phyloP scores from a whole-genome alignment of 2,113 vertebrate species.

The Dromas ardeola region DNA sequence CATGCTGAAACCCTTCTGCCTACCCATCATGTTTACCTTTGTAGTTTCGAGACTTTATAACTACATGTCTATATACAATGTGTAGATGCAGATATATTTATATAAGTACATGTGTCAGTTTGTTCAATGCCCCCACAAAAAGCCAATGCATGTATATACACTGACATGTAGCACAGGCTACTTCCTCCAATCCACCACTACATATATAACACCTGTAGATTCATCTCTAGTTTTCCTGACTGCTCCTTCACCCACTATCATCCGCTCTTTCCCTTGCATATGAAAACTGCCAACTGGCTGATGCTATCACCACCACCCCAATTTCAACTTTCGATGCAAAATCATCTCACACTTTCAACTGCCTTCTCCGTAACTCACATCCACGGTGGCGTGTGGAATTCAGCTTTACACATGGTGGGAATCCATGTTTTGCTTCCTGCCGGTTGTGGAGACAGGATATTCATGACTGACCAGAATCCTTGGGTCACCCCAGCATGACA shows the following conservation, averaged over 20 bases:
- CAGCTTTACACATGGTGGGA: neutral
- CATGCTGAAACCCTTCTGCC: neutral
- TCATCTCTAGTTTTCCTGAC: neutral
- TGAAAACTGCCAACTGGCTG: neutral
- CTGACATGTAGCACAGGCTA: neutral
- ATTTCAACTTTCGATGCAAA: neutral
- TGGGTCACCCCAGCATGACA: neutral
- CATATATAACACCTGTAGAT: neutral
- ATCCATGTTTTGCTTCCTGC: neutral
- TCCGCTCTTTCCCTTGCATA: neutral
- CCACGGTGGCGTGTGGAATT: accelerated
- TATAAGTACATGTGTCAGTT: neutral
- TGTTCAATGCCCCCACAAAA: neutral
- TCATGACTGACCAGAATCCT: neutral
- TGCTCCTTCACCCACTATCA: neutral
- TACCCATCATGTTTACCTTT: neutral
- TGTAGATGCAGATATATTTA: neutral
- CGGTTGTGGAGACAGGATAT: neutral
- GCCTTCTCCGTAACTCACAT: neutral
- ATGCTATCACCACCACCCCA: neutral
- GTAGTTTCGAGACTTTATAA: neutral
- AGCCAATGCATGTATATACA: neutral
- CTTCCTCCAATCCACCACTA: neutral
- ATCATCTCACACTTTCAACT: neutral
- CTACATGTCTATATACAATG: neutral